Conservation (phyloP, 2,888 invertebrate species). For the Plutella xylostella region DNA sequence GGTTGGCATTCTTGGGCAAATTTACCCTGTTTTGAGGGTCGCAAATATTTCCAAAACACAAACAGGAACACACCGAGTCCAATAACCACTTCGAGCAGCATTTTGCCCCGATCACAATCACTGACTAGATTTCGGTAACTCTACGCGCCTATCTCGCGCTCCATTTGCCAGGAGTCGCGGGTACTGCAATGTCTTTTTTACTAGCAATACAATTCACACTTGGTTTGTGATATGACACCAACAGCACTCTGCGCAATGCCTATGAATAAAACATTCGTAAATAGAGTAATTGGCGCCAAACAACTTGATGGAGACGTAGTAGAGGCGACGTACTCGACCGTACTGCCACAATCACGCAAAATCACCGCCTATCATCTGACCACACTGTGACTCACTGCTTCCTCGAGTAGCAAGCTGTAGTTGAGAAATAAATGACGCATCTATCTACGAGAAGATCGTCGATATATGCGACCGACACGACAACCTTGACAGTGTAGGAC, state of each 20-base stretch:
- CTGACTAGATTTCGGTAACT: conserved; percentile 35
- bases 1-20: not conserved
- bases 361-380: not conserved
- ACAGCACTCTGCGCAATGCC: conserved; percentile 20
- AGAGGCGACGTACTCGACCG: not conserved
- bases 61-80: conserved; percentile 44
- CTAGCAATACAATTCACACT: conserved; percentile 26
- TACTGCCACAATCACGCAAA: conserved; percentile 4
- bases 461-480: too few relatives aligned
- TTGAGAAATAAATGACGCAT: too few relatives aligned
- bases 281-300: too few relatives aligned
- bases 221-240: conserved; percentile 18
- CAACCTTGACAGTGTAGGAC: too few relatives aligned
- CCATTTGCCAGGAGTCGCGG: conserved; percentile 34
- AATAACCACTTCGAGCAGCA: conserved; percentile 51
- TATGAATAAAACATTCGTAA: conserved; percentile 23
- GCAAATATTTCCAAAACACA: conserved; percentile 47
- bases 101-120: conserved; percentile 40
- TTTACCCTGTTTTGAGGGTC: conserved; percentile 20
- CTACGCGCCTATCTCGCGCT: conserved; percentile 26
- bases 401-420: too few relatives aligned
- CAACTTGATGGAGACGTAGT: too few relatives aligned
- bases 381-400: conserved; percentile 3
- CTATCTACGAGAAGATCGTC: too few relatives aligned
- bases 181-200: conserved; percentile 29